Evolutionary conservation across 2,888 invertebrate genomes (phyloP).

Genomic region (Schrankia costaestrigalis): DNA sequence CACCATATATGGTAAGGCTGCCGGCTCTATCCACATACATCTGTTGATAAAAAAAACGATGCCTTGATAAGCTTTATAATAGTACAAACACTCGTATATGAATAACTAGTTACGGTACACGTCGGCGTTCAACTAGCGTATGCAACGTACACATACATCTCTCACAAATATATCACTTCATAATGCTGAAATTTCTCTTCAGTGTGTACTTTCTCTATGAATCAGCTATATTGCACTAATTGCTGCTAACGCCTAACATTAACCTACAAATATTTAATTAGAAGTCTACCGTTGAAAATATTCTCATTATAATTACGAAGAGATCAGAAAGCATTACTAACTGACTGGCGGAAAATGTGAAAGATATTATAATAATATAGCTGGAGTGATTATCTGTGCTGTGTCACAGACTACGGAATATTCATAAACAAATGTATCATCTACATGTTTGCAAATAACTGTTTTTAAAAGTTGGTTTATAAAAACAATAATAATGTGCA

Average conservation of each 20-base stretch:
- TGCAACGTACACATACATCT: slow-evolving; percentile 16
- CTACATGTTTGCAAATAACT: too few relatives aligned
- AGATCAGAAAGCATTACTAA: slow-evolving; percentile 53
- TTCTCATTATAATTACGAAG: slow-evolving; percentile 42
- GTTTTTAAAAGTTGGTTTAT: too few relatives aligned
- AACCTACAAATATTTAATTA: slow-evolving; percentile 59
- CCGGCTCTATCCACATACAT: slow-evolving; percentile 51
- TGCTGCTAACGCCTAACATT: slow-evolving; percentile 50
- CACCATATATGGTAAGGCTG: slow-evolving; percentile 89
- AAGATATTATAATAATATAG: slow-evolving; percentile 32
- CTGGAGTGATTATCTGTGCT: slow-evolving; percentile 5
- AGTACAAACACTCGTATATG: slow-evolving; percentile 19
- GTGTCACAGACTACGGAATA: slow-evolving; percentile 25
- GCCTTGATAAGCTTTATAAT: slow-evolving; percentile 51
- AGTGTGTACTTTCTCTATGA: slow-evolving; percentile 60
- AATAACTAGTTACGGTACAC: slow-evolving; percentile 24
- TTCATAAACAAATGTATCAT: too few relatives aligned
- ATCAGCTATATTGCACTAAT: slow-evolving; percentile 55
- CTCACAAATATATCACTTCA: slow-evolving; percentile 22
- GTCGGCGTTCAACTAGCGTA: slow-evolving; percentile 31
- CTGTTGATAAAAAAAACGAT: slow-evolving; percentile 55
- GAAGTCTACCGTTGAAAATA: slow-evolving; percentile 41
- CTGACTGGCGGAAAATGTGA: slow-evolving; percentile 26
- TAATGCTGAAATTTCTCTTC: slow-evolving; percentile 42
- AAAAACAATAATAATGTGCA: too few relatives aligned